Base-by-base conservation (phyloP, 2,797 vertebrate genomes). In the Arctocebus calabarensis region DNA sequence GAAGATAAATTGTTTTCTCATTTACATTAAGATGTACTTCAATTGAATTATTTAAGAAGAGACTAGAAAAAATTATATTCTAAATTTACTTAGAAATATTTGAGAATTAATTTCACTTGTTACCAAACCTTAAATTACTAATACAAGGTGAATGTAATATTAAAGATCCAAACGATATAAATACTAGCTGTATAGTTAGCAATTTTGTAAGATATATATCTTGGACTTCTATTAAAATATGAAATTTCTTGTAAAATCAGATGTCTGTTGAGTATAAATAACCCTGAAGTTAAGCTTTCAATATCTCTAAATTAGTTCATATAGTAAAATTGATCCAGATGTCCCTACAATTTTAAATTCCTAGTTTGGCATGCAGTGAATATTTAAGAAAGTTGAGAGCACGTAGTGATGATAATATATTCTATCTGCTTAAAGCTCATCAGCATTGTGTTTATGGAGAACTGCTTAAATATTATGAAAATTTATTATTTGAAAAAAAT, bases 141-240 rank as follows among this genome's bases (percentile, higher is more conserved):
- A 82, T 25, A 9, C 90, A 66, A 83, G 45, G 45, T 78, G 22
- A 94, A 73, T 90, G 34, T 90, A 66, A 70, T 78, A 90, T 90
- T 87, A 87, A 93, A 66, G 19, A 57, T 37, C 82, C 52, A 90
- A 74, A 90, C 74, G 34, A 17, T 11, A 92, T 66, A 52, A 96
- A 79, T 59, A 66, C 40, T 92, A 32, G 16, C 34, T 88, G 14
- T 88, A 14, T 25, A 73, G 55, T 64, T 95, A 78, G 55, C 19
- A 83, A 61, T 79, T 90, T 95, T 55, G 61, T 55, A 79, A 62
- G 83, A 29, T 73, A 78, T 81, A 29, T 73, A 78, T 81, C 25
- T 66, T 84, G 55, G 37, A 0, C 4, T 84, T 82, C 43, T 66
- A 59, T 83, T 96, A 89, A 75, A 82, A 78, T 73, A 59, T 55